Evolutionary conservation across 2,888 invertebrate species (phyloP).

Genomic region (Heterodera filipjevi): DNA sequence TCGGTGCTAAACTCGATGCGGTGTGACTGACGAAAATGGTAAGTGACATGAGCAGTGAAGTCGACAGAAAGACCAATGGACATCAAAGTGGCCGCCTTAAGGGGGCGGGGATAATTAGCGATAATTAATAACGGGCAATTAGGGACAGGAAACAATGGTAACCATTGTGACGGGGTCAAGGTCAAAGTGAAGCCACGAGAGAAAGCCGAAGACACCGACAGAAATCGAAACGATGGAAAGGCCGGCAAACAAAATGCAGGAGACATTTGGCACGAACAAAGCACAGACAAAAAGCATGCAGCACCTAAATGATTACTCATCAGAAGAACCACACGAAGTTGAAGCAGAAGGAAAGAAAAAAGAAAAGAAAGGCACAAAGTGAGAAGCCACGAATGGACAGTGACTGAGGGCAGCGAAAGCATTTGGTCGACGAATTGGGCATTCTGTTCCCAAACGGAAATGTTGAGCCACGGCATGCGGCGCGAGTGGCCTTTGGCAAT

Average conservation of each 20-base stretch:
- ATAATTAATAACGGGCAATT: neutral
- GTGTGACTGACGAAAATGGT: constrained; percentile 61
- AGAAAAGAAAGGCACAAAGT: too few relatives aligned
- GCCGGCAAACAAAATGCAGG: constrained; percentile 56
- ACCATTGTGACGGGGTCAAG: constrained; percentile 62
- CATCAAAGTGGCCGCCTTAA: constrained; percentile 60
- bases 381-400: constrained; percentile 48
- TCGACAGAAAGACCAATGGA: constrained; percentile 63
- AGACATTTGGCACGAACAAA: constrained; percentile 61
- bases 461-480: constrained; percentile 50
- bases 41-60: constrained; percentile 63
- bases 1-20: constrained; percentile 26
- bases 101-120: neutral
- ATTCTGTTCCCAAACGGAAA: constrained; percentile 56
- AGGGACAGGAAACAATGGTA: neutral
- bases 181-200: constrained; percentile 62
- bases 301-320: too few relatives aligned
- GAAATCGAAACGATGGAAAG: constrained; percentile 59
- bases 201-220: constrained; percentile 60
- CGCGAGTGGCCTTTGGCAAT: constrained; percentile 45
- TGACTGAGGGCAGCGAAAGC: constrained; percentile 57
- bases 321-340: constrained; percentile 44
- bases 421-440: constrained; percentile 64
- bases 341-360: too few relatives aligned
- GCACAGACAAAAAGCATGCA: constrained; percentile 64